Conservation (phyloP, 53 echinoderm and acorn worm species). For the Paracentrotus lividus region DNA sequence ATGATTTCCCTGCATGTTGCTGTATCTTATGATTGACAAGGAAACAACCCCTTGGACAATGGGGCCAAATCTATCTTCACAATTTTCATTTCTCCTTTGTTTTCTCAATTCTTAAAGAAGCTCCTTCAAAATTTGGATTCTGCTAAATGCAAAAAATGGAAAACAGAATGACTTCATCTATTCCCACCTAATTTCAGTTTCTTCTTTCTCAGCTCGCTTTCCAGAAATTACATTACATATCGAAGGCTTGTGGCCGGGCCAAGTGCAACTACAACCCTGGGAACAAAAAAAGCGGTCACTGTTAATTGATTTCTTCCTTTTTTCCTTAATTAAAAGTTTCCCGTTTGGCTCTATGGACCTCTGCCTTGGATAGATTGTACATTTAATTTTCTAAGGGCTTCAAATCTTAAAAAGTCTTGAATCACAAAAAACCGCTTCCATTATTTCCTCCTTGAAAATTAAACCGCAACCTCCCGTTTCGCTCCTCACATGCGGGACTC, state of each 20-base stretch:
- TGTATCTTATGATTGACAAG: slow-evolving; percentile 35
- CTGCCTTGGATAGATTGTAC: slow-evolving; percentile 52
- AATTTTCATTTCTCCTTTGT: slow-evolving; percentile 19
- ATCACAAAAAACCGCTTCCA: slow-evolving; percentile 13
- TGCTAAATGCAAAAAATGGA: slow-evolving; percentile 50
- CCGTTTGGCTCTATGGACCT: slow-evolving; percentile 21
- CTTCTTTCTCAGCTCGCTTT: slow-evolving; percentile 32
- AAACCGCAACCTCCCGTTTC: neutral
- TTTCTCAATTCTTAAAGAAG: neutral
- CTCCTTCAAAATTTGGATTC: slow-evolving; percentile 56
- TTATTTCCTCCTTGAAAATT: slow-evolving; percentile 42
- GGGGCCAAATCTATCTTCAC: neutral
- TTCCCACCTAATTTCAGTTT: slow-evolving; percentile 61
- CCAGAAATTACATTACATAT: slow-evolving; percentile 65
- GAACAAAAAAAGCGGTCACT: slow-evolving; percentile 64
- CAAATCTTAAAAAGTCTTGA: neutral
- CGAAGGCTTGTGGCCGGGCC: slow-evolving; percentile 18
- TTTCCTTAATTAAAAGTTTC: slow-evolving; percentile 50
- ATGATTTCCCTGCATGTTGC: neutral
- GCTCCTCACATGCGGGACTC: neutral
- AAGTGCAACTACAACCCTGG: slow-evolving; percentile 10
- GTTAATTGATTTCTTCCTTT: slow-evolving; percentile 55
- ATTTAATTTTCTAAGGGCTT: slow-evolving; percentile 25
- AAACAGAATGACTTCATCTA: slow-evolving; percentile 24
- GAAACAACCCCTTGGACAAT: slow-evolving; percentile 9